phyloP scores from a whole-genome alignment of 2,797 vertebrate species.

The Danio albolineatus region DNA sequence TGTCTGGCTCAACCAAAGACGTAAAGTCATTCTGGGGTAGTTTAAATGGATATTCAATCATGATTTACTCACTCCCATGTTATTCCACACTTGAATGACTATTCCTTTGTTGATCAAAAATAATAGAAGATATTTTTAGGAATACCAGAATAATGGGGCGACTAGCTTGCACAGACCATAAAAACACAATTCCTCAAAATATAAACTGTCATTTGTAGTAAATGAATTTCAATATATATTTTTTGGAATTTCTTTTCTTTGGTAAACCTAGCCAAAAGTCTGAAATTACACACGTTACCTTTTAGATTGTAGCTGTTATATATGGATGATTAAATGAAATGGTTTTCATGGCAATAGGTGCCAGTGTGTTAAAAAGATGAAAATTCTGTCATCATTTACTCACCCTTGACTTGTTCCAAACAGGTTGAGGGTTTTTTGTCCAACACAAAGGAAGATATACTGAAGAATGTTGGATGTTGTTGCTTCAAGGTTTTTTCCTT shows the following conservation, averaged over 20 bases:
- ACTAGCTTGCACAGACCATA: background rate
- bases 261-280: no score
- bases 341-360: background rate
- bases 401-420: no score
- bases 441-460: no score
- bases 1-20: background rate
- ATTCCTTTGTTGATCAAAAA: background rate
- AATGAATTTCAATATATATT: no score
- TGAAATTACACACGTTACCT: background rate
- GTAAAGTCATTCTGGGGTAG: background rate
- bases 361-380: background rate
- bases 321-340: conserved; percentile 8
- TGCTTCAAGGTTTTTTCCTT: no score
- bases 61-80: background rate
- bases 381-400: no score
- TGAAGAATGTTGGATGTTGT: no score
- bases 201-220: background rate
- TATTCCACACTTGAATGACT: background rate
- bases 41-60: background rate
- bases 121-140: background rate
- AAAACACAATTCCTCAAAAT: background rate
- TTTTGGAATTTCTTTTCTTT: no score
- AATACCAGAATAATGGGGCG: background rate
- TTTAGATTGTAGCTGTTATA: background rate
- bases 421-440: no score